Evolutionary conservation across 2,113 vertebrate genomes (phyloP).

Genomic region (Bagarius yarrelli): DNA sequence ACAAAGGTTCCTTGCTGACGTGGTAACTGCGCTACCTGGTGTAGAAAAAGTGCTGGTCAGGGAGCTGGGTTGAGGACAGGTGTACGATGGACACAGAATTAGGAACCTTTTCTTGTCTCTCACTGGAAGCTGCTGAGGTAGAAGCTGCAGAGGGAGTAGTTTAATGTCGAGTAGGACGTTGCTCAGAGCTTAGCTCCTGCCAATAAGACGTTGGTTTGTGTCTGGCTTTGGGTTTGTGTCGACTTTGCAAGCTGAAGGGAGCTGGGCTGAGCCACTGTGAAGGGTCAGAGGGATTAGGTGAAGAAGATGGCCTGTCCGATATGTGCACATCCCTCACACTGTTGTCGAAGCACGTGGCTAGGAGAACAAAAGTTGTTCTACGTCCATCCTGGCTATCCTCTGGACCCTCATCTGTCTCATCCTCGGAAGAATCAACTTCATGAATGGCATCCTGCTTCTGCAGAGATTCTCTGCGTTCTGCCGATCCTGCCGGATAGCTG

Average conservation of each 20-base stretch:
- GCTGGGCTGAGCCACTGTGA: constrained; percentile 55
- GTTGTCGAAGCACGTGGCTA: constrained; percentile 68
- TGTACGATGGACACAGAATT: constrained; percentile 42
- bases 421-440: constrained; percentile 93
- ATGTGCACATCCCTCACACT: constrained; percentile 52
- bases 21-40: constrained; percentile 72
- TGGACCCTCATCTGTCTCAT: constrained; percentile 88
- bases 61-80: constrained; percentile 50
- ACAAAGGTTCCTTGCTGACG: constrained; percentile 67
- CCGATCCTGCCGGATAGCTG: constrained; percentile 90
- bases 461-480: constrained; percentile 87
- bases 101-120: constrained; percentile 38
- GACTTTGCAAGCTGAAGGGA: constrained; percentile 41
- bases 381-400: constrained; percentile 85
- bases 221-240: constrained; percentile 42
- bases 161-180: constrained; percentile 8
- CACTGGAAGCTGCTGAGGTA: constrained; percentile 27
- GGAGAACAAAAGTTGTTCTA: constrained; percentile 66
- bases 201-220: constrained; percentile 31
- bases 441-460: constrained; percentile 97
- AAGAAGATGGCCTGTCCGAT: constrained; percentile 58
- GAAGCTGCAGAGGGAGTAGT: constrained; percentile 35
- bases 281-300: constrained; percentile 57
- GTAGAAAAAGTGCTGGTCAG: constrained; percentile 65
- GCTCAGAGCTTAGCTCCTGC: constrained; percentile 35